Conservation (phyloP, 2,113 vertebrate genomes). For the Anolis sagrei region DNA sequence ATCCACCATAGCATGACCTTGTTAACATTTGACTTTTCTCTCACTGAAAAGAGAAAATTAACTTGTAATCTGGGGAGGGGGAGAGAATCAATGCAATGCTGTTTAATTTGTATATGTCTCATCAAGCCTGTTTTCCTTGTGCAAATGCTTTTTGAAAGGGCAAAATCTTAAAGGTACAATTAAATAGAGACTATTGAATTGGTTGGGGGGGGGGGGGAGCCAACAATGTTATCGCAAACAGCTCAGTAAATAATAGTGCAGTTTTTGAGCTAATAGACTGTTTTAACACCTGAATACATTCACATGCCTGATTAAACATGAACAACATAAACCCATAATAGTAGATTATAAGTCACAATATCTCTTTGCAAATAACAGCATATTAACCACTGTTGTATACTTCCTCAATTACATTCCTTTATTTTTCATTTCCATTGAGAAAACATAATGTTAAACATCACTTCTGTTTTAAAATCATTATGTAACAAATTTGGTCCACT, state of each 20-base stretch:
- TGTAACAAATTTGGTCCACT: conserved; percentile 44
- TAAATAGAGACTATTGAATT: conserved; percentile 47
- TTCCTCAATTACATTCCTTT: conserved; percentile 75
- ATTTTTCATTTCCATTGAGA: conserved; percentile 75
- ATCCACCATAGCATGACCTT: neutral
- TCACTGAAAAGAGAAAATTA: conserved; percentile 6
- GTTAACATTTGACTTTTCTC: neutral
- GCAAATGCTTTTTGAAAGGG: conserved; percentile 48
- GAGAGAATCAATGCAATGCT: too few relatives aligned
- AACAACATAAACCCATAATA: conserved; percentile 70
- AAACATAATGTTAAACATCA: conserved; percentile 72
- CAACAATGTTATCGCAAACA: conserved; percentile 62
- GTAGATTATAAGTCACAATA: conserved; percentile 78
- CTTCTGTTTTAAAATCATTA: conserved; percentile 74
- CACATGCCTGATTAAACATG: conserved; percentile 73
- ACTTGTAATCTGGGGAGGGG: neutral
- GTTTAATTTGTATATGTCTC: conserved; percentile 26
- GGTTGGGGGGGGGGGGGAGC: conserved; percentile 31
- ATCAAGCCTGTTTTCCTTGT: conserved; percentile 42
- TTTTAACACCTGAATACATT: conserved; percentile 75
- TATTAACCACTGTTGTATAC: conserved; percentile 72
- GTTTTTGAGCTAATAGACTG: conserved; percentile 68
- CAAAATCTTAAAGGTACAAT: conserved; percentile 62
- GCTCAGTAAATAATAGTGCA: conserved; percentile 72
- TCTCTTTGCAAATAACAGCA: conserved; percentile 72